Evolutionary conservation across 2,797 vertebrate species (phyloP).

Genomic region (Centropyge bicolor): DNA sequence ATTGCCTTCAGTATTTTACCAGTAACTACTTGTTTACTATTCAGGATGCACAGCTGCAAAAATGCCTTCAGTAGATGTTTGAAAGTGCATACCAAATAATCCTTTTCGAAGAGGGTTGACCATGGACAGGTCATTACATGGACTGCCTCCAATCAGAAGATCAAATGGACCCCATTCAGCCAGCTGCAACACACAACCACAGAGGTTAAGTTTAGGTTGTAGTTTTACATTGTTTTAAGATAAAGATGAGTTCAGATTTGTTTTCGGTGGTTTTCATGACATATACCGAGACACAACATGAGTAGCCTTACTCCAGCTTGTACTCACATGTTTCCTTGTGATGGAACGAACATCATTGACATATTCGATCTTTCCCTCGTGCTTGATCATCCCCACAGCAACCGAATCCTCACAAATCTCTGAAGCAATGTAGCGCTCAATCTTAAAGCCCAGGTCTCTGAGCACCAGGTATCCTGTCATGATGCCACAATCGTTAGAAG

Average conservation of each 20-base stretch:
- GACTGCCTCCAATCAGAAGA: constrained; percentile 95
- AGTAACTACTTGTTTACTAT: neutral
- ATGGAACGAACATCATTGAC: constrained; percentile 93
- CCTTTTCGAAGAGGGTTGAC: constrained; percentile 94
- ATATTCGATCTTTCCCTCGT: constrained; percentile 91
- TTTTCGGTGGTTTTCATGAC: neutral
- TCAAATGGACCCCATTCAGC: constrained; percentile 98
- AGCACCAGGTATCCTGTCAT: constrained; percentile 92
- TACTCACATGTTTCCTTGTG: constrained; percentile 92
- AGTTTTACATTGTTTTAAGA: neutral
- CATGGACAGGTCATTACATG: constrained; percentile 92
- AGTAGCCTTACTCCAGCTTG: neutral
- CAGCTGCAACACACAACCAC: constrained; percentile 81
- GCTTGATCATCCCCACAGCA: constrained; percentile 89
- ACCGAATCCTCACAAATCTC: constrained; percentile 95
- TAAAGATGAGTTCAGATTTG: neutral
- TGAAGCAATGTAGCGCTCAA: constrained; percentile 93
- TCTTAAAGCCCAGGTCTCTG: constrained; percentile 92
- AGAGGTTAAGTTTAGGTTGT: neutral
- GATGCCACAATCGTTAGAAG: neutral
- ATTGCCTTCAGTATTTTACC: no score
- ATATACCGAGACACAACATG: neutral
- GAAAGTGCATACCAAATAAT: constrained; percentile 88
- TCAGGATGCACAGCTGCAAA: neutral
- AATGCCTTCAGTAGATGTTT: neutral